Evolutionary conservation across 2,888 invertebrate species (phyloP), one percentile per base, ranked within the genome.

Genomic region (Conus canariensis): DNA sequence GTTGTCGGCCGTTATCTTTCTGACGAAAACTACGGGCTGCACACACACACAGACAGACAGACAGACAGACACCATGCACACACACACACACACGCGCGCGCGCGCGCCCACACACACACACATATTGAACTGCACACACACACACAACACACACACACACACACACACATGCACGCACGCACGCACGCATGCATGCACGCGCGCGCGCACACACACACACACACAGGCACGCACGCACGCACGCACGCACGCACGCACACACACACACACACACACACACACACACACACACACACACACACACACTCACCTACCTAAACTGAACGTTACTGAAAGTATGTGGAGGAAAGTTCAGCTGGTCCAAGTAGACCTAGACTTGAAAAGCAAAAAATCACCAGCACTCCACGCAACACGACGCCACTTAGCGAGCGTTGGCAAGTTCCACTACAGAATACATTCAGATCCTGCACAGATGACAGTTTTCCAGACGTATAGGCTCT

Each of bases 71-170:
- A 64, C 64, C 5, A 64, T 7, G 6, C 64, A 64, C 64, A 64
- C 64, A 64, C 83, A 58, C 58, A 58, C 83, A 22, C n/a, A 22
- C 83, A 58, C 58, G 9, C 83, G 58, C 58, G 2, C 30, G 2
- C 30, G 2, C 30, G 2, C 30, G 2, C 30, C 0, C 30, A 30
- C 30, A 30, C 30, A 30, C 77, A 80, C 45, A 80, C 45, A 80
- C 19, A 80, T 56, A 30, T 30, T 2, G 30, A 30, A 2, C 30
- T 30, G 25, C 80, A 80, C 80, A 80, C 45, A 45, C 19, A 45
- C 45, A 80, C 12, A 80, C 80, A 30, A 30, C 30, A 83, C 83
- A 83, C 83, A 83, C 83, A 83, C 58, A 83, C 83, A 58, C 58
- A 83, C 83, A 83, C 83, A 58, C 58, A 58, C 58, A 83, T 58